Base-by-base conservation (phyloP, 2,797 vertebrate genomes). In the Ciconia nigra region DNA sequence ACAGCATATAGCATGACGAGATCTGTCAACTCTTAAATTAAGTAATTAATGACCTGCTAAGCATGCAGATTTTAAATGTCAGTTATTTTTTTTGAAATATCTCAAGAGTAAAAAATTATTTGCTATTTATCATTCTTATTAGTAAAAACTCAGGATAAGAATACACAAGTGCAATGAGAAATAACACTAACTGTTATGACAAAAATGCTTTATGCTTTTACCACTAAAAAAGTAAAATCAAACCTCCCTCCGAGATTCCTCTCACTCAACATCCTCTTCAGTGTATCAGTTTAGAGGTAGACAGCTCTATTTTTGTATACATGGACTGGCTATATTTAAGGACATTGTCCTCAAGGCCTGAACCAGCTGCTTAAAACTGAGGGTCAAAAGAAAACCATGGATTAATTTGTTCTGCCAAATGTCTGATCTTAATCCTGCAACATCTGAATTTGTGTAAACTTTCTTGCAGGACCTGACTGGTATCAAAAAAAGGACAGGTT, bases 1-100 rank as follows among this genome's bases (percentile, higher is more conserved):
- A 90, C 59, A 71, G 41, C 7, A 4, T 37, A 16, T 58, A 93
- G 85, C 49, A 42, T 80, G 83, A 92, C 82, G 70, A 82, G 87
- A 89, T 82, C 79, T 93, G 94, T 92, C 89, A 71, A 41, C 78
- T 95, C 92, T 63, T 92, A 77, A 96, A 96, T 96, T 93, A 88
- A 90, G 92, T 49, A 97, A 83, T 88, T 86, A 93, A 92, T 78
- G 95, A 91, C 83, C 89, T 31, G 63, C 91, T 92, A 81, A 95
- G 89, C 84, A 73, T 31, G 76, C 93, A 96, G 88, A 91, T 93
- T 93, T 91, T 87, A 92, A 90, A 94, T 63, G 74, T 90, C 80
- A 91, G 5, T 51, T 17, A 55, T 44, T 73, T 83, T 63, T 78
- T 78, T 46, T 29, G 9, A 93, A 96, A 74, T 96, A 95, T 85